These are phyloP conservation scores for Leptopilina myrica DNA, from an alignment of 2,888 invertebrate genomes.

Conservation along the genomic window DNA sequence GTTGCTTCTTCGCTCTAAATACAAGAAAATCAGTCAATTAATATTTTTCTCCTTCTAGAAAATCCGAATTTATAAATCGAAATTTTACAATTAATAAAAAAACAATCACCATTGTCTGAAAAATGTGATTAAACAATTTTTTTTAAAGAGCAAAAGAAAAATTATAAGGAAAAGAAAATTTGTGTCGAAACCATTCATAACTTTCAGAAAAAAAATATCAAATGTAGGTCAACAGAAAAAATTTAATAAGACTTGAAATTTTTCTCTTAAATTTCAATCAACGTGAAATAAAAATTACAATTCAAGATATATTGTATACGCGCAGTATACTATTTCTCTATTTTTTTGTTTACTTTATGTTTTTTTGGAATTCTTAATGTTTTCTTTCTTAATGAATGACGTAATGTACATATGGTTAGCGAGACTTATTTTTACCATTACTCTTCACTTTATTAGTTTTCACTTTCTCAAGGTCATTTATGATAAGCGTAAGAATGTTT, in stretches of 20 bases:
- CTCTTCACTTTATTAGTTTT: background rate
- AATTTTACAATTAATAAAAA: constrained; percentile 20
- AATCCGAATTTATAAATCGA: too few species aligned
- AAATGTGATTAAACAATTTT: background rate
- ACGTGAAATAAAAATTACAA: background rate
- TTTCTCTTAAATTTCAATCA: background rate
- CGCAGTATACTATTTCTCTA: background rate
- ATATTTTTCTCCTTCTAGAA: background rate
- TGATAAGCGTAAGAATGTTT: background rate
- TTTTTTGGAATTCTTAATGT: background rate
- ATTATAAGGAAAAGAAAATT: background rate
- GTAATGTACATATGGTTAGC: constrained; percentile 4
- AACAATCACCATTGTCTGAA: background rate
- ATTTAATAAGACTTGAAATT: background rate
- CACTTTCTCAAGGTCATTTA: constrained; percentile 9
- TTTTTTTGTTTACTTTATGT: background rate
- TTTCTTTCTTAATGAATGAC: background rate
- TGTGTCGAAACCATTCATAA: too few species aligned
- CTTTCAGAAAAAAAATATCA: too few species aligned
- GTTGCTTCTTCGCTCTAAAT: constrained; percentile 88
- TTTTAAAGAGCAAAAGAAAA: background rate
- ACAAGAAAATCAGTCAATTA: constrained; percentile 49
- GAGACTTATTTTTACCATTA: constrained; percentile 6
- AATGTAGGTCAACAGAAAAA: too few species aligned
- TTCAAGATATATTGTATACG: background rate